phyloP scores from a whole-genome alignment of 2,113 vertebrate genomes.

The Odontesthes bonariensis region DNA sequence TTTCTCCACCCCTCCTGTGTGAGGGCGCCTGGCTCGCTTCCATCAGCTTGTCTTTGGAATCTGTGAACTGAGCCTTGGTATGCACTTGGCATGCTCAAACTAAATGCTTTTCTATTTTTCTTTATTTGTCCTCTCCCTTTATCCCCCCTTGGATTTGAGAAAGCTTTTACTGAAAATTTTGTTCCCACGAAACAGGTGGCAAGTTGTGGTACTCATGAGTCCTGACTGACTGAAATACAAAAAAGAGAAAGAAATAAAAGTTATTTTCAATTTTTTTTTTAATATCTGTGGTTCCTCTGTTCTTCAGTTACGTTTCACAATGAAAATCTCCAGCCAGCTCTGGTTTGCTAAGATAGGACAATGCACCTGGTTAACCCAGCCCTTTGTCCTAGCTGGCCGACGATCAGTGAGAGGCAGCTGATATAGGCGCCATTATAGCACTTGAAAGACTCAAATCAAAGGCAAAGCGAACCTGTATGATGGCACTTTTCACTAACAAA shows the following conservation, averaged over 20 bases:
- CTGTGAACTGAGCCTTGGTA: slow-evolving; percentile 56
- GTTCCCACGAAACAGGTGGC: slow-evolving; percentile 65
- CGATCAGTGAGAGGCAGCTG: slow-evolving; percentile 58
- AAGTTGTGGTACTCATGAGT: slow-evolving; percentile 19
- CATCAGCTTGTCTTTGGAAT: slow-evolving; percentile 69
- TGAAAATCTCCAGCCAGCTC: slow-evolving; percentile 43
- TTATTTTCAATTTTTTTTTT: slow-evolving; percentile 41
- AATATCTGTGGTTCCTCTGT: slow-evolving; percentile 44
- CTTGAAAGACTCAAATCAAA: slow-evolving; percentile 65
- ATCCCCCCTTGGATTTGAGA: slow-evolving; percentile 54
- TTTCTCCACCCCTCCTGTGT: slow-evolving; percentile 59
- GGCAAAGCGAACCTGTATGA: slow-evolving; percentile 54
- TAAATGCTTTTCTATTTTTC: slow-evolving; percentile 64
- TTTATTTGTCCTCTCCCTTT: slow-evolving; percentile 54
- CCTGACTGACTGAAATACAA: slow-evolving; percentile 20
- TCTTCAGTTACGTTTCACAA: slow-evolving; percentile 52
- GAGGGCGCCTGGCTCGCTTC: slow-evolving; percentile 63
- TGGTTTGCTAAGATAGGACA: slow-evolving; percentile 49
- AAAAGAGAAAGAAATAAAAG: slow-evolving; percentile 18
- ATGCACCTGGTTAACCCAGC: slow-evolving; percentile 58
- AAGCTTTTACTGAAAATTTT: slow-evolving; percentile 53
- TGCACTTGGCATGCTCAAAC: slow-evolving; percentile 62
- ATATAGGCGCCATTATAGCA: slow-evolving; percentile 61
- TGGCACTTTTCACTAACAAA: slow-evolving; percentile 50
- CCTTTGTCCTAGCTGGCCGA: slow-evolving; percentile 49